Evolutionary conservation across 1,140 invertebrate genomes (phyloP), one percentile per base, ranked within the genome.

Genomic region (Caenorhabditis elegans): DNA sequence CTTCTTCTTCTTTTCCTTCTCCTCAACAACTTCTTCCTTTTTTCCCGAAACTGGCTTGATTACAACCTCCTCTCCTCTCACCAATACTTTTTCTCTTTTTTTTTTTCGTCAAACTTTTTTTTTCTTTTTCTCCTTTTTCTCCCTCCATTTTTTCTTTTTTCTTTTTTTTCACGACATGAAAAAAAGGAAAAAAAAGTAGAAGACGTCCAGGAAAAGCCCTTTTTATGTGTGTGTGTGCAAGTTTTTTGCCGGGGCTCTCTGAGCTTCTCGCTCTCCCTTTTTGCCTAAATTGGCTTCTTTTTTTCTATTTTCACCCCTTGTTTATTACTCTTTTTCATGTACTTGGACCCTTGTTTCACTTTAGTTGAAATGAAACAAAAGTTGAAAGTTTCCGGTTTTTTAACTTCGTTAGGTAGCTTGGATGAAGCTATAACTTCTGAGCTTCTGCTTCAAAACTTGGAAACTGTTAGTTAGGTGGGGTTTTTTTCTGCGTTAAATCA

Each of bases 11-110:
- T 48, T 31, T 28, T 43, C 70, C 24, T n/a, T n/a, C 15, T 24
- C 36, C 43, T 77, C 31, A 28, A 26, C 48, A 17, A n/a, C 76
- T 34, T 39, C 76, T 28, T 5, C 70, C 70, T 76, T 49, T 26
- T 51, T 43, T 77, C 76, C 24, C 76, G 76, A 77, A 51, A 77
- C 43, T 77, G 46, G 48, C 43, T 49, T 49, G 76, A 77, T 49
- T 48, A 51, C 76, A 51, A 34, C 46, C 36, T 76, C 19, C 39
- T 19, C 28, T 19, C 19, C n/a, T 70, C 22, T 34, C 60, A 17
- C n/a, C 15, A 13, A 1, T 17, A 3, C 10, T 43, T 19, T 31
- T 70, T 11, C 10, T 8, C 26, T 26, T 19, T 34, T 4, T 28
- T 17, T 3, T 49, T 19, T 22, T 36, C 24, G 48, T 49, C 48